Conservation (phyloP, 2,113 vertebrate genomes). For the Apus apus region DNA sequence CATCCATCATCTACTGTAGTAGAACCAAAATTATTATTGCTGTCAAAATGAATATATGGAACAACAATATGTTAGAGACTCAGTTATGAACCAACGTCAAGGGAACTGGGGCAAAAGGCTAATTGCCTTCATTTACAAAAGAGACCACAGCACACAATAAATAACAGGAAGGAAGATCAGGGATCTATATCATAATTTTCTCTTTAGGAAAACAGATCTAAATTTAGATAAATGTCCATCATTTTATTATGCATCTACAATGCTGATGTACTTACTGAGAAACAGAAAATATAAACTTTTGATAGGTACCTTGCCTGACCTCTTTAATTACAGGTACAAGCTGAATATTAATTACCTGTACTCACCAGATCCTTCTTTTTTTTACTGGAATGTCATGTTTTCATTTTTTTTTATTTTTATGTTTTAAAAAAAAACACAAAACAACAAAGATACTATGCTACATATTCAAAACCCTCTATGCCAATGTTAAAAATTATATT, state of each 20-base stretch:
- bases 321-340: not conserved
- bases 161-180: conserved; percentile 38
- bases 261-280: not conserved
- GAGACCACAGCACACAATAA: conserved; percentile 33
- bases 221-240: conserved; percentile 4
- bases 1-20: not conserved
- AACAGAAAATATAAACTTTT: not conserved
- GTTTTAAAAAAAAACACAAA: not conserved
- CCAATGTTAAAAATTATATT: not conserved
- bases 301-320: not conserved
- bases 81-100: conserved; percentile 43
- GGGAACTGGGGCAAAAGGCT: conserved; percentile 52
- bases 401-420: not conserved
- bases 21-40: conserved; percentile 24
- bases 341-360: not conserved
- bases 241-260: not conserved
- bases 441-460: not conserved
- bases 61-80: not conserved
- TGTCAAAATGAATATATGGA: conserved; percentile 43
- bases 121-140: conserved; percentile 60
- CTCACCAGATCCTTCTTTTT: not conserved
- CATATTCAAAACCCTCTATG: not conserved
- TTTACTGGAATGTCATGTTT: not conserved
- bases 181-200: conserved; percentile 36
- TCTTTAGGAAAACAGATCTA: conserved; percentile 2